These are phyloP conservation scores for Vireo griseus DNA, from an alignment of 2,797 vertebrate genomes.

Conservation along the genomic window DNA sequence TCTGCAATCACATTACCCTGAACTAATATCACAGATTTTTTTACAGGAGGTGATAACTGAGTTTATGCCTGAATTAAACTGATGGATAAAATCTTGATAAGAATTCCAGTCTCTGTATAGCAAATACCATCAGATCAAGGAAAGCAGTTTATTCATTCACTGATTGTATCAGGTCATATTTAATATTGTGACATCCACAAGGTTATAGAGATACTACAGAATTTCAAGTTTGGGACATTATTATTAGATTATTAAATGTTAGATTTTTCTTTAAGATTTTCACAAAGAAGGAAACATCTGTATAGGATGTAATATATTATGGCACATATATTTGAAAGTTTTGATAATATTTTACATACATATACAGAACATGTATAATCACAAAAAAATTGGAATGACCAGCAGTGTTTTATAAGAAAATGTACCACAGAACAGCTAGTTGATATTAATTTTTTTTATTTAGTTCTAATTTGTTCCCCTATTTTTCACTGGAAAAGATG, in stretches of 20 bases:
- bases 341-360: background rate
- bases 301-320: background rate
- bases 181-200: background rate
- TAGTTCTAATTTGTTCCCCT: background rate
- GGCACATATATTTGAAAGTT: background rate
- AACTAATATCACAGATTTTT: constrained; percentile 30
- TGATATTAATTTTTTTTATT: background rate
- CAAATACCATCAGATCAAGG: constrained; percentile 11
- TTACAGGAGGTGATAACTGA: background rate
- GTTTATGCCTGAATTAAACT: constrained; percentile 40
- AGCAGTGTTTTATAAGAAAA: background rate
- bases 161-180: constrained; percentile 26
- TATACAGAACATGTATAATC: background rate
- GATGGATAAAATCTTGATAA: constrained; percentile 28
- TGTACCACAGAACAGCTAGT: background rate
- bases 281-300: background rate
- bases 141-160: constrained; percentile 9
- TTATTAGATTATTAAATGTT: background rate
- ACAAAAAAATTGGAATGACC: background rate
- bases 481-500: constrained; percentile 11
- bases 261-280: background rate
- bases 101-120: background rate
- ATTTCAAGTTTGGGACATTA: background rate
- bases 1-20: background rate
- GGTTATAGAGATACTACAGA: background rate